A percentile compares a stretch with the other conserved stretches of the same genome.
Evolutionary conservation across 1,140 invertebrate species (phyloP).

Genomic region (Carposina sasakii): DNA sequence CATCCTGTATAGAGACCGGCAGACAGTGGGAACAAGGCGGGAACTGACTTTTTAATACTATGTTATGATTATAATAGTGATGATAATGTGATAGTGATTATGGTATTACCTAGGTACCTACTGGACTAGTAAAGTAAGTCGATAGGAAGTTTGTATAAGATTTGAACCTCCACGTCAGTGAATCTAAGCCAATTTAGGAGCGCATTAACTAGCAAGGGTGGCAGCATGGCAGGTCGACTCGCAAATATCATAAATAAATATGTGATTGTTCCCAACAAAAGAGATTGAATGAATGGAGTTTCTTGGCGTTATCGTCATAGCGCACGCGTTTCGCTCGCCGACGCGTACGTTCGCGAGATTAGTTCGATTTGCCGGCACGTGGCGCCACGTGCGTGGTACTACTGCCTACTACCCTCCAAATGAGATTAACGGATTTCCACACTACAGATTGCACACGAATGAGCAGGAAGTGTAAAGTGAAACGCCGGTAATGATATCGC

Average conservation of each 20-base stretch:
- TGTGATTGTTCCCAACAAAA: constrained; percentile 68
- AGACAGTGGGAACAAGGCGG: too few species aligned
- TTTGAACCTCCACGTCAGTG: too few species aligned
- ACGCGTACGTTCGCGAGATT: constrained; percentile 63
- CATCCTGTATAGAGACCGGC: too few species aligned
- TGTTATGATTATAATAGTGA: too few species aligned
- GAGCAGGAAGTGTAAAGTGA: constrained; percentile 69
- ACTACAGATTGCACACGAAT: constrained; percentile 72
- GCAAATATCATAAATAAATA: constrained; percentile 72
- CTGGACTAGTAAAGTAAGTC: too few species aligned
- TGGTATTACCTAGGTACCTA: too few species aligned
- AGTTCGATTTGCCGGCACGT: constrained; percentile 66
- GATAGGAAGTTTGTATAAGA: too few species aligned
- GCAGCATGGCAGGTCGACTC: constrained; percentile 45
- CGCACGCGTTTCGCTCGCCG: constrained; percentile 61
- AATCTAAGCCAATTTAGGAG: constrained; percentile 27
- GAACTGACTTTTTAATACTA: too few species aligned
- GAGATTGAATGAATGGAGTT: constrained; percentile 68
- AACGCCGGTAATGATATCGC: constrained; percentile 64
- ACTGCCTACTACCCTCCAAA: constrained; percentile 61
- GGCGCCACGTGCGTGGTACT: constrained; percentile 67
- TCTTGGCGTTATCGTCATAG: constrained; percentile 63
- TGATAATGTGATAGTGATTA: too few species aligned
- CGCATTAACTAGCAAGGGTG: constrained; percentile 45
- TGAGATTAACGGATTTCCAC: constrained; percentile 71